Base-by-base conservation (phyloP, 1,140 invertebrate genomes). In the Aphidius gifuensis region DNA sequence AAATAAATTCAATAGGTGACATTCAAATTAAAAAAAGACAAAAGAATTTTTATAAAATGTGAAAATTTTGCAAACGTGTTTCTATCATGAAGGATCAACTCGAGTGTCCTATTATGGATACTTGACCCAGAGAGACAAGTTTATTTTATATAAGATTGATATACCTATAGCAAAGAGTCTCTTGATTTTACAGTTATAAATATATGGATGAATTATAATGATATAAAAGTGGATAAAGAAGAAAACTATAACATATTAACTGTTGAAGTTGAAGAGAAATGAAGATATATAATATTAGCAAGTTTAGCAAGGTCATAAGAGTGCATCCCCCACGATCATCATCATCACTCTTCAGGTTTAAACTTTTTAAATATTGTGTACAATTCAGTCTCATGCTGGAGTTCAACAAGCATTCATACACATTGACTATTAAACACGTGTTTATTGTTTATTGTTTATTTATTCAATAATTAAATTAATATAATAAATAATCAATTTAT, bases 161-260 rank as follows among this genome's bases (percentile, higher is more conserved):
- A 16, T 16, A 16, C 16, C 16, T 16, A 16, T 16, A 16, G 16
- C 16, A 16, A 16, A 74, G 71, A 77, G 74, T 75, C 77, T 74
- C 71, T 78, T 72, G 58, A 46, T 64, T 78, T 76, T 79, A 79
- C 77, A 77, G 77, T 79, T 79, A 78, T 56, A 72, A 62, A 67
- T 64, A 69, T 16, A 16, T 16, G 16, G 16, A 16, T 16, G 16
- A 16, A 16, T 16, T 16, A 16, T 16, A 70, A 73, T 42, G 43
- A 40, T 43, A 39, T 74, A 75, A 71, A 32, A 71, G 74, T 70
- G 69, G 76, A 66, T 78, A 79, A 71, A 72, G 67, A 64, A 77
- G 76, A 64, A 61, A 75, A 77, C 77, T 77, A 73, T 75, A 32
- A 32, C 23, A 32, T 32, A 32, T 77, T 73, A 62, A 50, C 65